phyloP scores from a whole-genome alignment of 2,888 invertebrate species.

The Bellardia bayeri region DNA sequence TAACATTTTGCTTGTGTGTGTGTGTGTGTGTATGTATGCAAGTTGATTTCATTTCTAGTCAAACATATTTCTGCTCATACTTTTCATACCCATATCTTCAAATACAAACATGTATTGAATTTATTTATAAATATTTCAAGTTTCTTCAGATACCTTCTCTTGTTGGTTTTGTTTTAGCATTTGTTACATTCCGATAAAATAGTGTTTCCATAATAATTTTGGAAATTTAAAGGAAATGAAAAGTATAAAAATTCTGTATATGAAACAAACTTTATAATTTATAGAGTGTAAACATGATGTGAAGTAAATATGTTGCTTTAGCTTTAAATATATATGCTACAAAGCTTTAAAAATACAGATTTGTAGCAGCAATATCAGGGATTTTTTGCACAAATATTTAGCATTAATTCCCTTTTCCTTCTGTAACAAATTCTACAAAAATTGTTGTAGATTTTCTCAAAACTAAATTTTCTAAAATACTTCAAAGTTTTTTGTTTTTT shows the following conservation, averaged over 20 bases:
- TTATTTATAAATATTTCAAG: conserved; percentile 60
- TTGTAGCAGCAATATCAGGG: too few relatives aligned
- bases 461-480: neutral
- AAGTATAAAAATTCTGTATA: neutral
- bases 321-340: too few relatives aligned
- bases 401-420: neutral
- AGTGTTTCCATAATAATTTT: conserved; percentile 28
- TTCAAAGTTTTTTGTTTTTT: conserved; percentile 3
- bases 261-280: conserved; percentile 28
- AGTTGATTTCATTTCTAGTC: neutral
- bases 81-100: neutral
- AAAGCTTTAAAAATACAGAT: too few relatives aligned
- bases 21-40: neutral
- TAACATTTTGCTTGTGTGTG: conserved; percentile 22
- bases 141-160: conserved; percentile 14
- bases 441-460: neutral
- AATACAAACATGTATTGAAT: conserved; percentile 25
- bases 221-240: neutral
- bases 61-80: neutral
- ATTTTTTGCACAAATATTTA: neutral
- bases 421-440: too few relatives aligned
- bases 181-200: conserved; percentile 34
- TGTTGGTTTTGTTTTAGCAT: conserved; percentile 27
- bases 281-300: conserved; percentile 13
- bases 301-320: too few relatives aligned